Base-by-base conservation (phyloP, 2,113 vertebrate species). In the Psittacara wagleri region DNA sequence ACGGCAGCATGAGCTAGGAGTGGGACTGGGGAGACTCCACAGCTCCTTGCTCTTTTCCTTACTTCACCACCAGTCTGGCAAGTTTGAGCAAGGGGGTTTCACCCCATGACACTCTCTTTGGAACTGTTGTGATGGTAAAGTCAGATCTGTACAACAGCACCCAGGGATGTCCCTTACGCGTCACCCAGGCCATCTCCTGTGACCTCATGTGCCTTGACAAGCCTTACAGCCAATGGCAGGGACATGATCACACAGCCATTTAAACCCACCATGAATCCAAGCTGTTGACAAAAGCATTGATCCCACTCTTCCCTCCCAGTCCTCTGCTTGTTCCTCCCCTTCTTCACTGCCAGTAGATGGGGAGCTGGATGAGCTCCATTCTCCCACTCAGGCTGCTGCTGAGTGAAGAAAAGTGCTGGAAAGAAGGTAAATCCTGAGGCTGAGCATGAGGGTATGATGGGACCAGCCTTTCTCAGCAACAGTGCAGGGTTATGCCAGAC, bases 81-180 rank as follows among this genome's bases (percentile, higher is more conserved):
- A 20, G 33, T 13, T 7, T 35, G 66, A 54, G 41, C 13, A 20
- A 22, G 70, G 0, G 0, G 20, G 10, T 8, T 8, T 62, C 69
- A 28, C 6, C 11, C 18, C 1, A 0, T 1, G 3, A 28, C 20
- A 33, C 2, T 0, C 11, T 41, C 39, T 20, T 3, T 0, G 14
- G 55, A 69, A 31, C 68, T 48, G 57, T 80, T 62, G 41, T 7
- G 10, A 1, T 1, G 17, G 10, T 1, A 1, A 39, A 62, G 49
- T 4, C 59, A 35, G 12, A 14, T 0, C 27, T 16, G 52, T 6
- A 13, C 23, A 23, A 25, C 0, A 61, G 37, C 19, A 61, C 28
- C 8, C 1, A 3, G 41, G 54, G 35, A 9, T 35, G 68, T 10
- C 23, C 73, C 54, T 61, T 3, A 6, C 12, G 5, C 25, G 20